A percentile compares a stretch with the other conserved stretches of the same genome.
phyloP scores from a whole-genome alignment of 1,140 invertebrate species.

The Spodoptera litura region DNA sequence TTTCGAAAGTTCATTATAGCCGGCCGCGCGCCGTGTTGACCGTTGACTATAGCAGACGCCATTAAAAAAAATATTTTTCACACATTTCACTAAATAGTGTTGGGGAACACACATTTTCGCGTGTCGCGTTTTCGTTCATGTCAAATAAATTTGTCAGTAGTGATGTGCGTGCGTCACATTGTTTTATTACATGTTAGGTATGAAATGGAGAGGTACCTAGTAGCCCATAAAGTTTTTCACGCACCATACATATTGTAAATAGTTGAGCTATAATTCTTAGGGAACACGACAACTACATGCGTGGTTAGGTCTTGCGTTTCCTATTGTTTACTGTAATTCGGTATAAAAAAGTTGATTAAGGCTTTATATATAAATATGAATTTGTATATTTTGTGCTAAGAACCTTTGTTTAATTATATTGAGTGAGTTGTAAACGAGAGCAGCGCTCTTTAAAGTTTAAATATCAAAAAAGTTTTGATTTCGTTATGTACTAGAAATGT shows the following conservation, averaged over 20 bases:
- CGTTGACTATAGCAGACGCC: background rate
- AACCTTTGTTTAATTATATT: no score
- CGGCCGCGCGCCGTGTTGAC: background rate
- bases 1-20: no score
- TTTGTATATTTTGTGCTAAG: no score
- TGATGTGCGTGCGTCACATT: conserved; percentile 44
- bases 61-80: conserved; percentile 13
- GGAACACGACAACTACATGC: conserved; percentile 26
- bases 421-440: no score
- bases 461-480: no score
- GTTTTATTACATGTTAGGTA: conserved; percentile 51
- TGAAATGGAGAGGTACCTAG: conserved; percentile 47
- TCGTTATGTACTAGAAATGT: background rate
- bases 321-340: background rate
- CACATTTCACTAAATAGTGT: background rate
- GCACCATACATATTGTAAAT: conserved; percentile 43
- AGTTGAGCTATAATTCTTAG: conserved; percentile 36
- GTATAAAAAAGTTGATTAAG: background rate
- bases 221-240: conserved; percentile 44
- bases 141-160: conserved; percentile 48
- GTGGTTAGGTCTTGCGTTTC: conserved; percentile 14
- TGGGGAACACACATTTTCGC: conserved; percentile 37
- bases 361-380: no score
- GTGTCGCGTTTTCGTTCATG: conserved; percentile 40
- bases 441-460: no score